A percentile compares a stretch with the other conserved stretches of the same genome.
Evolutionary conservation across 2,113 vertebrate genomes (phyloP).

Genomic region (Rhagologus leucostigma): DNA sequence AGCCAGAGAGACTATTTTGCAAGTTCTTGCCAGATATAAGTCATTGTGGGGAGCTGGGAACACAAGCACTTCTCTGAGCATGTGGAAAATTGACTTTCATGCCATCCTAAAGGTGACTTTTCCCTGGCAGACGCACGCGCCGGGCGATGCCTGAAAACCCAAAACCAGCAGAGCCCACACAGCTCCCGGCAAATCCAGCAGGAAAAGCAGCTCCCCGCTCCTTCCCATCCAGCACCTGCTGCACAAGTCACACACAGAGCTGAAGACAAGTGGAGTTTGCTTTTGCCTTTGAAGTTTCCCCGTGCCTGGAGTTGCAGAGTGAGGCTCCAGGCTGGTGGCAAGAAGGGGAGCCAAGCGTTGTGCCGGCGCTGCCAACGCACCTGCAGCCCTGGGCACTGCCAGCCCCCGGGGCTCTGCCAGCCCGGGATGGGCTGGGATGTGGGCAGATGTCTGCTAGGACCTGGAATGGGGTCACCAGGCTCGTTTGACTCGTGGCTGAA

Average conservation of each 20-base stretch:
- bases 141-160: neutral
- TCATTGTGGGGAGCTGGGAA: conserved; percentile 76
- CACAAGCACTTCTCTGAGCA: conserved; percentile 33
- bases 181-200: neutral
- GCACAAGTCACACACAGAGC: neutral
- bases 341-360: conserved; percentile 34
- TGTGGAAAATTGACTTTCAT: conserved; percentile 70
- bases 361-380: conserved; percentile 68
- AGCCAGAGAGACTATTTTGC: conserved; percentile 88
- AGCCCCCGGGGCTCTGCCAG: conserved; percentile 62
- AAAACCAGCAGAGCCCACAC: neutral
- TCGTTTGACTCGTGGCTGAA: conserved; percentile 48
- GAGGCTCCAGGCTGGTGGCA: conserved; percentile 37
- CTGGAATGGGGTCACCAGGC: conserved; percentile 5
- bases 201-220: neutral
- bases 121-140: neutral
- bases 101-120: conserved; percentile 73
- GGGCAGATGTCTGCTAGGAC: conserved; percentile 71
- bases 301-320: conserved; percentile 17
- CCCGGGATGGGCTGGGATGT: neutral
- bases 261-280: neutral
- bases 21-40: conserved; percentile 82
- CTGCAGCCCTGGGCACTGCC: conserved; percentile 73
- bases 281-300: conserved; percentile 39
- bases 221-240: neutral